A percentile compares a stretch with the other conserved stretches of the same genome.
Evolutionary conservation across 2,113 vertebrate genomes (phyloP).

Genomic region (Archocentrus centrarchus): DNA sequence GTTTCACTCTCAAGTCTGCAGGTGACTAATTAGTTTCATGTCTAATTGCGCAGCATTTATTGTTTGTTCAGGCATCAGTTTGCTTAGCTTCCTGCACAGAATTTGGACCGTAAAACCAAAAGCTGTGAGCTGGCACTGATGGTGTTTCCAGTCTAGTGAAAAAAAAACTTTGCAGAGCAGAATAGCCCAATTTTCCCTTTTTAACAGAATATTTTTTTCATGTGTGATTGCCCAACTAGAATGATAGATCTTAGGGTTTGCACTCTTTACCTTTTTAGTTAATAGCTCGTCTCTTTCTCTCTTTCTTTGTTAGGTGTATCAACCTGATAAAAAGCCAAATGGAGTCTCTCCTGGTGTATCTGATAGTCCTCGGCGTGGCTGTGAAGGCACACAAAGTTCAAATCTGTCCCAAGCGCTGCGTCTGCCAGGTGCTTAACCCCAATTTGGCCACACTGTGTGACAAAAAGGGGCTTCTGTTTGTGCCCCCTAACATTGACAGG

Average conservation of each 20-base stretch:
- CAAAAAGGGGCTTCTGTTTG: slow-evolving; percentile 98
- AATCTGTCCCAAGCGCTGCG: slow-evolving; percentile 97
- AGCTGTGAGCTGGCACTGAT: slow-evolving; percentile 30
- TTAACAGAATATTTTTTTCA: slow-evolving; percentile 10
- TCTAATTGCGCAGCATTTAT: slow-evolving; percentile 63
- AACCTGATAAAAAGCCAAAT: slow-evolving; percentile 85
- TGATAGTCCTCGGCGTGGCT: slow-evolving; percentile 90
- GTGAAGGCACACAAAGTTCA: slow-evolving; percentile 96
- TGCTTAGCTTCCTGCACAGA: slow-evolving; percentile 32
- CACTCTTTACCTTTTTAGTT: slow-evolving; percentile 10
- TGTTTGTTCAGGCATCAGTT: slow-evolving; percentile 52
- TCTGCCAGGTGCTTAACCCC: slow-evolving; percentile 96
- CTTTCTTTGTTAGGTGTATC: slow-evolving; percentile 82
- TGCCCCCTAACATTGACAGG: slow-evolving; percentile 96
- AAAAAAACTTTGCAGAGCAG: slow-evolving; percentile 25
- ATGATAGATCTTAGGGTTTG: slow-evolving; percentile 7
- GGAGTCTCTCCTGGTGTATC: slow-evolving; percentile 95
- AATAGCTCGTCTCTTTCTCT: slow-evolving; percentile 23
- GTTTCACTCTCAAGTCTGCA: slow-evolving; percentile 50
- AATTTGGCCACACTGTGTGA: slow-evolving; percentile 97
- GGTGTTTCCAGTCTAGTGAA: slow-evolving; percentile 45
- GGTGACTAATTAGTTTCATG: slow-evolving; percentile 63
- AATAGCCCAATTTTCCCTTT: slow-evolving; percentile 17
- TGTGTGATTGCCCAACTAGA: slow-evolving; percentile 19
- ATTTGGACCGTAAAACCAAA: slow-evolving; percentile 40